Evolutionary conservation across 2,888 invertebrate species (phyloP), one percentile per base, ranked within the genome.

Genomic region (Parasteatoda lunata): DNA sequence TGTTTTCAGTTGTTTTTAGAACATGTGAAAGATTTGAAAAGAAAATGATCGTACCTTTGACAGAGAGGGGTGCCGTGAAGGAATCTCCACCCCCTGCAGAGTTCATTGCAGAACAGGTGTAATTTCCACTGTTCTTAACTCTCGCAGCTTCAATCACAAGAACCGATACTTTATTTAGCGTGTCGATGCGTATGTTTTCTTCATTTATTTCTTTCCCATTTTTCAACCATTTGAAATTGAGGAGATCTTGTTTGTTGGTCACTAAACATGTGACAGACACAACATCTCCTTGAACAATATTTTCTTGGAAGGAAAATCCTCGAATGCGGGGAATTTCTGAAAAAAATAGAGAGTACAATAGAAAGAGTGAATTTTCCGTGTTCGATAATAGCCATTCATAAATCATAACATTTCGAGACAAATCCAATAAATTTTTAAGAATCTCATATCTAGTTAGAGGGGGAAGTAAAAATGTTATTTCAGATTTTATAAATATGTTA

Each of bases 41-140:
- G 30, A 30, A 30, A 30, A 30, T 30, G 2, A 30, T 0, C 30
- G 30, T 30, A 30, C 30, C 30, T 30, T 30, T 30, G 30, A 30
- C 30, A 30, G 30, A 30, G 30, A 30, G 30, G 30, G 30, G 30
- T 30, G 30, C 30, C 9, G 84, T 88, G 13, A 84, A 66, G 6
- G 30, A 71, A 54, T 87, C 89, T 45, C 65, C 45, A 30, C 30
- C 30, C 30, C 89, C 89, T 11, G 71, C 51, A 9, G 71, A 5
- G 47, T 64, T 89, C 4, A 51, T 70, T 4, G 73, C 88, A 45
- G 73, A 77, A 66, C 89, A 89, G 9, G 89, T 80, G 30, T 89
- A 89, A 64, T 89, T 89, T 45, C 83, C 89, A 54, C 80, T 70
- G 65, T 83, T 81, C 0, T 52, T 13, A 3, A 70, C 15, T 30